phyloP scores from a whole-genome alignment of 2,888 invertebrate genomes.

The Euplagia quadripunctaria region DNA sequence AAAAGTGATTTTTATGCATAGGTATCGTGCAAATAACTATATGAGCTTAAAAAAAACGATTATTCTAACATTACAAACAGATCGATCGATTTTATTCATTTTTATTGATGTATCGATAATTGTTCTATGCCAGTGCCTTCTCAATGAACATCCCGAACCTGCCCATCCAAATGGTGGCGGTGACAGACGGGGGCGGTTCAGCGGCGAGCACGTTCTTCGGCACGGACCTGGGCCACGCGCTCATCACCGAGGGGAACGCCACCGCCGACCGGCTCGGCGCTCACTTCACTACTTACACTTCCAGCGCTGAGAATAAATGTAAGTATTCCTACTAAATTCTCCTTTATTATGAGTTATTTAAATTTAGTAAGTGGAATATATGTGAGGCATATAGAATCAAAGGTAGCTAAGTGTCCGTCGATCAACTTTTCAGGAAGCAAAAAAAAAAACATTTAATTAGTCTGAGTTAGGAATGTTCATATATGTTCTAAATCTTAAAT shows the following conservation, averaged over 20 bases:
- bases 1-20: no score
- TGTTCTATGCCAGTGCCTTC: conserved; percentile 90
- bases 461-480: no score
- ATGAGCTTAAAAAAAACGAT: no score
- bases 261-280: conserved; percentile 96
- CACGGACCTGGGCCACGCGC: conserved; percentile 95
- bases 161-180: conserved; percentile 97
- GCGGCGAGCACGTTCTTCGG: conserved; percentile 95
- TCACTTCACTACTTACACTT: conserved; percentile 96
- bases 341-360: background rate
- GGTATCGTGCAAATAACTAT: no score
- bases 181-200: conserved; percentile 94
- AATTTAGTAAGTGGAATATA: no score
- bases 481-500: no score
- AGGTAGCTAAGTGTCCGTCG: no score
- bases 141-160: conserved; percentile 97
- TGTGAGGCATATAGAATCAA: no score
- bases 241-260: conserved; percentile 97
- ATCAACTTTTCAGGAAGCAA: no score
- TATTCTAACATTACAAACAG: no score
- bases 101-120: background rate
- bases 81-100: no score
- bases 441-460: no score
- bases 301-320: conserved; percentile 93
- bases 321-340: background rate